These are phyloP conservation scores for Drosophila neocordata DNA, from an alignment of 1,140 invertebrate species.

Conservation along the genomic window DNA sequence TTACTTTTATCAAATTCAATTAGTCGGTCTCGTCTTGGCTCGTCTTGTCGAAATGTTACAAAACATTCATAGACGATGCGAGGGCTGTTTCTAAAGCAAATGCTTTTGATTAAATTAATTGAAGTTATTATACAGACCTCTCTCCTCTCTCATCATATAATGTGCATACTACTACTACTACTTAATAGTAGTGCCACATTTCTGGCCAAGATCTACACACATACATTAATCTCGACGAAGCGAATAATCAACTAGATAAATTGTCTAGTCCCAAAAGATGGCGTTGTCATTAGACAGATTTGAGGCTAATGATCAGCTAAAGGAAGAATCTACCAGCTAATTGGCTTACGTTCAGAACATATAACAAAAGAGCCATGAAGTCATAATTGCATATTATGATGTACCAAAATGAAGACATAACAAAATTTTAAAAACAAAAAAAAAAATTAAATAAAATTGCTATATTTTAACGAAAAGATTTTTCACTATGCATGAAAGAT, in stretches of 20 bases:
- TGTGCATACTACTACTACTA: background rate
- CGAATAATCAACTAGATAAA: slow-evolving; percentile 59
- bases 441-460: slow-evolving; percentile 14
- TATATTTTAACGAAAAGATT: background rate
- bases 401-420: slow-evolving; percentile 37
- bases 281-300: slow-evolving; percentile 43
- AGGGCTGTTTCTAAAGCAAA: background rate
- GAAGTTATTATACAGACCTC: too few relatives aligned
- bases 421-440: too few relatives aligned
- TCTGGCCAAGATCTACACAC: background rate
- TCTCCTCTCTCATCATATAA: too few relatives aligned
- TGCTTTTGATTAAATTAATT: background rate
- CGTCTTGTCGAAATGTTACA: slow-evolving; percentile 4
- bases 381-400: slow-evolving; percentile 33
- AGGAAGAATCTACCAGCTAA: slow-evolving; percentile 45
- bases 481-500: slow-evolving; percentile 10
- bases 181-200: background rate
- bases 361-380: slow-evolving; percentile 37
- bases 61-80: background rate
- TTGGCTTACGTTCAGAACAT: slow-evolving; percentile 29
- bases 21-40: slow-evolving; percentile 31
- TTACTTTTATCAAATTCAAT: slow-evolving; percentile 69
- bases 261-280: slow-evolving; percentile 40
- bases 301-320: slow-evolving; percentile 51
- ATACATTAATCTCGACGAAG: slow-evolving; percentile 36